Conservation (phyloP, 2,113 vertebrate species). For the Neotoma lepida region DNA sequence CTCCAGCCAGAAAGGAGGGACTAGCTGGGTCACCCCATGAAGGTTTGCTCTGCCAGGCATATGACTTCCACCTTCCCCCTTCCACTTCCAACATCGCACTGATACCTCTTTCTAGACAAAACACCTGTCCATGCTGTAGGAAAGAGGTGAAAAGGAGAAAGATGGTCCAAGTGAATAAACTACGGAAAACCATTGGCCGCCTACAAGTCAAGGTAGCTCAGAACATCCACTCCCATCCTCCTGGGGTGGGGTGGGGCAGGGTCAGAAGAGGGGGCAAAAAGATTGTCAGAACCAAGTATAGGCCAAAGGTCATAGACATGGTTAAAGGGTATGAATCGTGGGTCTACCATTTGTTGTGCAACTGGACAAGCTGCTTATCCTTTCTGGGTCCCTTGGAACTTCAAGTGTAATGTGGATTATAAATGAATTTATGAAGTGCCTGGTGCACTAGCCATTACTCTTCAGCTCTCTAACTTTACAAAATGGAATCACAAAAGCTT, state of each 20-base stretch:
- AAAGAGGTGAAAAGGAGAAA: constrained; percentile 85
- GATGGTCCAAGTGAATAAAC: constrained; percentile 88
- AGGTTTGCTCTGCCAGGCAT: not conserved
- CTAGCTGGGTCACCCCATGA: not conserved
- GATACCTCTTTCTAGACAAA: constrained; percentile 82
- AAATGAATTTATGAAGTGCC: not conserved
- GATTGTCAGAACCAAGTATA: not conserved
- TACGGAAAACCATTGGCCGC: constrained; percentile 88
- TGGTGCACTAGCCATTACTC: not conserved
- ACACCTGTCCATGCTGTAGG: constrained; percentile 91
- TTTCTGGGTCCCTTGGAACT: not conserved
- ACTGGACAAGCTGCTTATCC: not conserved
- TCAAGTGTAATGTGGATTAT: not conserved
- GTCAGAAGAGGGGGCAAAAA: not conserved
- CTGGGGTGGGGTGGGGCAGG: not conserved
- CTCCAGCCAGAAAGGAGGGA: not conserved
- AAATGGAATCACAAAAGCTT: not conserved
- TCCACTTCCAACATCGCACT: not conserved
- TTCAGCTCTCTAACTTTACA: not conserved
- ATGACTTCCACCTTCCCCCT: not conserved
- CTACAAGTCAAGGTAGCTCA: constrained; percentile 88
- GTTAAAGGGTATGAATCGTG: not conserved
- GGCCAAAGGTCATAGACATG: not conserved
- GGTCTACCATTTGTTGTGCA: not conserved
- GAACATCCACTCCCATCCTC: not conserved